Percentiles rank a stretch among this genome's conserved stretches.
These are phyloP conservation scores for Hymenopus coronatus DNA, from an alignment of 2,888 invertebrate species.

Conservation along the genomic window DNA sequence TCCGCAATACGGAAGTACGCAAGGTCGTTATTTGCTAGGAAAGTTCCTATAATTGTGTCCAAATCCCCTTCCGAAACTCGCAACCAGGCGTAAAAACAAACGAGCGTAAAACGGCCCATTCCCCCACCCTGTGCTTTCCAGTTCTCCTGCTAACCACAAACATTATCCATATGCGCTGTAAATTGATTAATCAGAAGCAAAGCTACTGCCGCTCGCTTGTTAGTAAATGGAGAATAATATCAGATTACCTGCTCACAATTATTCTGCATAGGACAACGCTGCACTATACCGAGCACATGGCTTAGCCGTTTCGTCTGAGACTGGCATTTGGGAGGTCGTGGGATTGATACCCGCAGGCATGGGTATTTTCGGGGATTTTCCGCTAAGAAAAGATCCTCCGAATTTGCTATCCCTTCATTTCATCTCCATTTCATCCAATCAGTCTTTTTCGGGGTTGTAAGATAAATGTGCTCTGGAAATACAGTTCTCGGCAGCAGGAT, in stretches of 20 bases:
- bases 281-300: too few species aligned
- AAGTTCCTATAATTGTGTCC: not conserved
- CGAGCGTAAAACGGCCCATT: not conserved
- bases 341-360: too few species aligned
- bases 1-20: not conserved
- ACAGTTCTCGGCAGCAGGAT: too few species aligned
- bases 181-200: not conserved
- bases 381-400: too few species aligned
- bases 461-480: too few species aligned
- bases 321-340: too few species aligned
- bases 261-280: not conserved
- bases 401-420: too few species aligned
- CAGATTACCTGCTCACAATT: not conserved
- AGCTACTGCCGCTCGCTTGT: not conserved
- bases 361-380: too few species aligned
- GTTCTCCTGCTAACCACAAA: not conserved
- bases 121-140: not conserved
- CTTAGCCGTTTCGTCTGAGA: too few species aligned
- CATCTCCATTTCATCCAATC: too few species aligned
- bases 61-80: not conserved
- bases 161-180: not conserved
- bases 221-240: not conserved
- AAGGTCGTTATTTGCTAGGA: not conserved
- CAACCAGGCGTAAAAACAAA: not conserved
- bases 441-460: too few species aligned